Evolutionary conservation across 2,113 vertebrate genomes (phyloP).

Genomic region (Ochotona princeps): DNA sequence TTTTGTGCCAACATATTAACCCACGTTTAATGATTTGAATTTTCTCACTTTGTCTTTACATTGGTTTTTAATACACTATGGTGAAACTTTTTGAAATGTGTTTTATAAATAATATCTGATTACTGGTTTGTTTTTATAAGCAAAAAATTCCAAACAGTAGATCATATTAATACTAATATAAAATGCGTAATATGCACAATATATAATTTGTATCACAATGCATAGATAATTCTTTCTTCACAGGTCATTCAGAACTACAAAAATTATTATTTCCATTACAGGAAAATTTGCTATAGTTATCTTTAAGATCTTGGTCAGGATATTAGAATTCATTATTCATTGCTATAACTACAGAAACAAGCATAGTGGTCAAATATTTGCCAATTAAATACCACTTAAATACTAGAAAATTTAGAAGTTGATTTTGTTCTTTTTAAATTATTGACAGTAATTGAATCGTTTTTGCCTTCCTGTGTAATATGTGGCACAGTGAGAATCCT

Average conservation of each 20-base stretch:
- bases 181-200: background rate
- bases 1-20: background rate
- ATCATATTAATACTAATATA: background rate
- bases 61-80: background rate
- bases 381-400: background rate
- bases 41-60: background rate
- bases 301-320: background rate
- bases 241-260: background rate
- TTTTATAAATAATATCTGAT: background rate
- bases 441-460: background rate
- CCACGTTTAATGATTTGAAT: background rate
- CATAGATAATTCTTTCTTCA: background rate
- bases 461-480: background rate
- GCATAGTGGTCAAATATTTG: background rate
- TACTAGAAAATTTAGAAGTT: background rate
- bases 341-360: background rate
- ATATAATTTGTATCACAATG: too few species aligned
- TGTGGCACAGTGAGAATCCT: background rate
- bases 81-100: conserved; percentile 15
- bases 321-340: background rate
- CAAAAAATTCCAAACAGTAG: background rate
- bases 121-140: background rate
- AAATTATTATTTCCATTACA: background rate
- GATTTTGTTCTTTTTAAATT: background rate
- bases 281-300: background rate